Evolutionary conservation across 1,140 invertebrate species (phyloP), one percentile per base, ranked within the genome.

Genomic region (Samia ricini): DNA sequence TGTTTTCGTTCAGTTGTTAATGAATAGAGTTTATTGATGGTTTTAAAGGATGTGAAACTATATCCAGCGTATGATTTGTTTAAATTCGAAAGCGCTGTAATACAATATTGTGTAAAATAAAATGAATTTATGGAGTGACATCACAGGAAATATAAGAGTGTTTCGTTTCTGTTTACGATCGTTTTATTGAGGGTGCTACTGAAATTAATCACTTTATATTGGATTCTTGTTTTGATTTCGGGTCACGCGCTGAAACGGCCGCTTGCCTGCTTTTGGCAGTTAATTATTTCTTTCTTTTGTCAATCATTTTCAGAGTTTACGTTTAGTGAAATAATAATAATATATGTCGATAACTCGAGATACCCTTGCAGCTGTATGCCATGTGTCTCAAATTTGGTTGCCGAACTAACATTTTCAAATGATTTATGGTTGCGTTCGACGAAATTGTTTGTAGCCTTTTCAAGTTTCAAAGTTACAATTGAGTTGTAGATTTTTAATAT

Each of bases 311-410:
- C 6, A 10, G 8, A 56, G 6, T 21, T 26, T 12, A 23, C 24
- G n/a, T 24, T 56, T 56, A 10, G 23, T 22, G n/a, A 22, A 22
- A 15, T 21, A 20, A 18, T 23, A 23, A 26, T 24, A 29, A 10
- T 29, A 29, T 26, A 4, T 26, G n/a, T 18, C 26, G n/a, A 23
- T 18, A 7, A 24, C 26, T 21, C 18, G n/a, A 26, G 10, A 52
- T 61, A 69, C 56, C 56, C 60, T 64, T 71, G 75, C 82, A 87
- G 79, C 82, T 87, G 83, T 70, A 66, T 42, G 54, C 77, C 81
- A 86, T 66, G 76, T 86, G 81, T 76, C 76, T 74, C 67, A 72
- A 77, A 79, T 79, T 79, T 79, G 69, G 76, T 64, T 74, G 63
- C 60, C 65, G 63, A 66, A 64, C 57, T 59, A 77, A 78, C 76